A percentile compares a stretch with the other conserved stretches of the same genome.
These are phyloP conservation scores for Cyphomyrus discorhynchus DNA, from an alignment of 2,113 vertebrate genomes.

Conservation along the genomic window DNA sequence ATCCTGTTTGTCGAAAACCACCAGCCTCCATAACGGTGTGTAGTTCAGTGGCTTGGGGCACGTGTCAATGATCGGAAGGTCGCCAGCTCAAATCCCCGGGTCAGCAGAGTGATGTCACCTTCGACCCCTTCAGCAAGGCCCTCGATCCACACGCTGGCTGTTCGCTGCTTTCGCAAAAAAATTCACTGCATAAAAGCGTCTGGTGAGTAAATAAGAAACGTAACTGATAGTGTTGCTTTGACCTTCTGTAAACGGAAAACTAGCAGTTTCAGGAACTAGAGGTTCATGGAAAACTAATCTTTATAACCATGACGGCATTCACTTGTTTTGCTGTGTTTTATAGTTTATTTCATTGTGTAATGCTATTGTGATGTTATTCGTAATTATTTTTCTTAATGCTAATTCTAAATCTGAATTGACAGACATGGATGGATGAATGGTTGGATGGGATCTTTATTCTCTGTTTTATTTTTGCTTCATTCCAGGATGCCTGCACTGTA, in stretches of 20 bases:
- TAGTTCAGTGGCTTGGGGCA: neutral
- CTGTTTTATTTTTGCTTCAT: neutral
- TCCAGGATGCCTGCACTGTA: neutral
- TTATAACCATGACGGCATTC: neutral
- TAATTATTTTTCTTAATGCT: neutral
- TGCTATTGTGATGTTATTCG: neutral
- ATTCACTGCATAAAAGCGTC: neutral
- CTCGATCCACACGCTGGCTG: neutral
- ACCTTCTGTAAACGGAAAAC: neutral
- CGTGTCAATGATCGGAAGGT: neutral
- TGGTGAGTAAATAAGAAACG: neutral
- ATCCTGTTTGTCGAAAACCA: neutral
- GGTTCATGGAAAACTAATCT: neutral
- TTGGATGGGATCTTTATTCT: neutral
- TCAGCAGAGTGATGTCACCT: neutral
- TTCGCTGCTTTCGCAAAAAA: neutral
- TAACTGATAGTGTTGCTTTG: neutral
- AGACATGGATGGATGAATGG: neutral
- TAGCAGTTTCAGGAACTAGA: neutral
- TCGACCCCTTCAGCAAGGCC: neutral
- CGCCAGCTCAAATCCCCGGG: neutral
- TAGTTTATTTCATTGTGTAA: neutral
- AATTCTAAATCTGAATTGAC: neutral
- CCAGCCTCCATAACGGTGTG: neutral
- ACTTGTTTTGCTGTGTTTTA: neutral